Evolutionary conservation across 2,797 vertebrate species (phyloP), one percentile per base, ranked within the genome.

Genomic region (Champsocephalus gunnari): DNA sequence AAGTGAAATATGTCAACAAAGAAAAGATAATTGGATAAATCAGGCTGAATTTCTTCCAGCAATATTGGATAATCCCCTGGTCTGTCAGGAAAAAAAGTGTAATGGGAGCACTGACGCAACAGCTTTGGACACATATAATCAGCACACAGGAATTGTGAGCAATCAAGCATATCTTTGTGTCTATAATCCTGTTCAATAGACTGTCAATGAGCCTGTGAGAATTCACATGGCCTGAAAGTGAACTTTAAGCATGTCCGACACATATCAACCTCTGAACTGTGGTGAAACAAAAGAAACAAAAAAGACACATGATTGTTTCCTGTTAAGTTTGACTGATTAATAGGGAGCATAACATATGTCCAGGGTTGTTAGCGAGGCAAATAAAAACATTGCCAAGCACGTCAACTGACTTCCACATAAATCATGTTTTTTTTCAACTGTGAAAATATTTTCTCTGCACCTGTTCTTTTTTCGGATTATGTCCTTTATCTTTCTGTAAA

Each of bases 21-120:
- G 69, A 57, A 45, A 66, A 71, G 55, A 78, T 77, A 84, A 86
- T 76, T 81, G 74, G 63, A 83, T 78, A 75, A 86, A 75, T 71
- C 47, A 65, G 21, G 45, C 54, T 51, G 56, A 43, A 56, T 69
- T 54, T 73, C 34, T 75, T 50, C 45, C 47, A 43, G 71, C 57
- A 73, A 41, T 51, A 24, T 4, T 38, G n/a, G 56, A 67, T 84
- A 79, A 87, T 83, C 79, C 41, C 78, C 57, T 48, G 12, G 49
- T 80, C 65, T 44, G 38, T 69, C 51, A 38, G 34, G 34, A 38
- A 38, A 38, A 38, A 73, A 71, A 73, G 12, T 71, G 68, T 60
- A 70, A 32, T 48, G 47, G 49, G 51, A 81, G 74, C 2, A 9
- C 43, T 63, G 64, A 63, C 2, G 43, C 49, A 70, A 71, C 24